phyloP scores from a whole-genome alignment of 1,140 invertebrate species.

The Pseudomyrmex concolor region DNA sequence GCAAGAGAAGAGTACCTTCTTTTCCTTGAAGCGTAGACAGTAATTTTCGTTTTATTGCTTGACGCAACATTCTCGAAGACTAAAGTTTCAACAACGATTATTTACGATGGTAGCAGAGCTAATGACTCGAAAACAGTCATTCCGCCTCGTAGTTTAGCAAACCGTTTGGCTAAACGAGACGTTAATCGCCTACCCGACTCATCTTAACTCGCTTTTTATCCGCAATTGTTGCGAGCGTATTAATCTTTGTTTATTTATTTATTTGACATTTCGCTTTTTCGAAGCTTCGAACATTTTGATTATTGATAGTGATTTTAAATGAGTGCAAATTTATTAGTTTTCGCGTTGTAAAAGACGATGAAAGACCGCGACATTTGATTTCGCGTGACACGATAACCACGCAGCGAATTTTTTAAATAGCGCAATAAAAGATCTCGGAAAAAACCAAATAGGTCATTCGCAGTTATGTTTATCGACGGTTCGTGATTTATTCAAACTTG shows the following conservation, averaged over 20 bases:
- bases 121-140: slow-evolving; percentile 6
- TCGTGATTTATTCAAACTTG: slow-evolving; percentile 16
- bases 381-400: too few relatives aligned
- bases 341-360: background rate
- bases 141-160: background rate
- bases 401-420: background rate
- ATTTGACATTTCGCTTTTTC: background rate
- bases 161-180: background rate
- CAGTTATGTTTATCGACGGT: slow-evolving; percentile 13
- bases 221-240: too few relatives aligned
- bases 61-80: background rate
- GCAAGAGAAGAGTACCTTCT: too few relatives aligned
- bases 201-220: background rate
- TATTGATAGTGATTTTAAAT: too few relatives aligned
- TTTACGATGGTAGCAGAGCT: background rate
- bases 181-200: background rate
- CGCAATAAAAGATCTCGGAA: background rate
- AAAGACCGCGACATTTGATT: background rate
- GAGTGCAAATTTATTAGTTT: background rate
- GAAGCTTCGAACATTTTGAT: background rate
- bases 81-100: slow-evolving; percentile 2
- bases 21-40: background rate
- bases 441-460: slow-evolving; percentile 10
- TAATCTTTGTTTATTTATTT: background rate
- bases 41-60: slow-evolving; percentile 20